Conservation (phyloP, 2,113 vertebrate species). For the Myrmecobius fasciatus region DNA sequence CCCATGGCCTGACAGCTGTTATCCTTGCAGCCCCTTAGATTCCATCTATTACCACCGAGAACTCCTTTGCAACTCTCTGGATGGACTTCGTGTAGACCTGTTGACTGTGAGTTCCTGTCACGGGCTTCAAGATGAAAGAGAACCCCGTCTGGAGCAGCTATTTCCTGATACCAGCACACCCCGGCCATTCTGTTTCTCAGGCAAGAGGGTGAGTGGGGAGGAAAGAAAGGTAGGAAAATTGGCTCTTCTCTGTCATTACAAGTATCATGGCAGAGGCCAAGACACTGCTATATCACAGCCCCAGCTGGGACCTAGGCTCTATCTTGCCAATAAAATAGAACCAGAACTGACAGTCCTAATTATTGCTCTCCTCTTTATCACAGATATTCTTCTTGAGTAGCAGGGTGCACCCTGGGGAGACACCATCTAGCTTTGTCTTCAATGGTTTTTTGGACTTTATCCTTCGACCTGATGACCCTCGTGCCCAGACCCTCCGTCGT, state of each 20-base stretch:
- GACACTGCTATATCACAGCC: not conserved
- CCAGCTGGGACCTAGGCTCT: not conserved
- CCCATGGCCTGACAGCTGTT: not conserved
- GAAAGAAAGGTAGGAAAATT: not conserved
- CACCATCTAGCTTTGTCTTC: conserved; percentile 97
- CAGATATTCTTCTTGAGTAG: conserved; percentile 98
- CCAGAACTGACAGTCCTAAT: not conserved
- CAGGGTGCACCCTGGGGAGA: conserved; percentile 97
- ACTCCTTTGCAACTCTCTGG: conserved; percentile 94
- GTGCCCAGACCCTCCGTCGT: conserved; percentile 91
- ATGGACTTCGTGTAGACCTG: conserved; percentile 94
- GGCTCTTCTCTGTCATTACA: not conserved
- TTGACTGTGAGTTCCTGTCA: conserved; percentile 95
- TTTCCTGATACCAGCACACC: conserved; percentile 92
- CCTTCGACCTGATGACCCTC: conserved; percentile 93
- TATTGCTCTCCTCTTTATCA: not conserved
- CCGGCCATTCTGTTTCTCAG: conserved; percentile 88
- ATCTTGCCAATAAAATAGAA: not conserved
- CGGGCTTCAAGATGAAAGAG: conserved; percentile 92
- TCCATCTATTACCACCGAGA: conserved; percentile 95
- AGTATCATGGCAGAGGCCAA: not conserved
- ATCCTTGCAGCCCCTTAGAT: conserved; percentile 83
- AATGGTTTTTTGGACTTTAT: conserved; percentile 98
- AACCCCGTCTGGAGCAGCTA: conserved; percentile 93
- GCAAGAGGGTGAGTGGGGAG: conserved; percentile 89